Percentiles rank a stretch among this genome's conserved stretches.
These are phyloP conservation scores for Temnothorax rugatulus DNA, from an alignment of 2,888 invertebrate genomes.

Conservation along the genomic window DNA sequence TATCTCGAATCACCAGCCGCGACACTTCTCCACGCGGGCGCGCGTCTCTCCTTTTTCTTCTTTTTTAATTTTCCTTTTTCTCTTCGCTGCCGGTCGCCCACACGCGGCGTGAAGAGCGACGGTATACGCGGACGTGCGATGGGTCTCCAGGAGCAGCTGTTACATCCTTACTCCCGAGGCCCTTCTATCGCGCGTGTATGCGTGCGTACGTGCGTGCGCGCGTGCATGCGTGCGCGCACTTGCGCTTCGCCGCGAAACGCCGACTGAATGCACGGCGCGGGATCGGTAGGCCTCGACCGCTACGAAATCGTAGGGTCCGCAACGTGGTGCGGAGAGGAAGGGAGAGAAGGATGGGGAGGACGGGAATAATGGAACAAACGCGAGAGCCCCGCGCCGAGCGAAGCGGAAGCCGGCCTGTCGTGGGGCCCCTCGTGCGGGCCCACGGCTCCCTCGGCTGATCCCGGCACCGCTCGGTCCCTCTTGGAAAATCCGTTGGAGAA, in stretches of 20 bases:
- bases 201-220: not conserved
- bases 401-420: conserved; percentile 73
- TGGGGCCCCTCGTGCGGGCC: conserved; percentile 70
- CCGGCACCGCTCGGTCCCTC: conserved; percentile 75
- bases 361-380: conserved; percentile 47
- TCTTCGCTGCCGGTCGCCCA: conserved; percentile 5
- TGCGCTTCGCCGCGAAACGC: conserved; percentile 40
- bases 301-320: conserved; percentile 32
- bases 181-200: conserved; percentile 34
- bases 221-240: conserved; percentile 24
- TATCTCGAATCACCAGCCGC: conserved; percentile 37
- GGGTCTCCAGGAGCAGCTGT: conserved; percentile 48
- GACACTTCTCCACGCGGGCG: not conserved
- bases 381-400: conserved; percentile 65
- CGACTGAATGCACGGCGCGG: conserved; percentile 41
- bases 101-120: conserved; percentile 43
- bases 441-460: conserved; percentile 68
- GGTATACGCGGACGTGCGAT: not conserved
- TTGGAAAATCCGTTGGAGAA: conserved; percentile 59
- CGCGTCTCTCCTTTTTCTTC: not conserved
- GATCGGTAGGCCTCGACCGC: conserved; percentile 39
- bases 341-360: conserved; percentile 9
- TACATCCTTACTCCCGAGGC: conserved; percentile 63
- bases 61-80: not conserved
- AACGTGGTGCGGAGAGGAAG: not conserved